A percentile compares a stretch with the other conserved stretches of the same genome.
phyloP scores from a whole-genome alignment of 2,113 vertebrate genomes.

The Trematomus loennbergii region DNA sequence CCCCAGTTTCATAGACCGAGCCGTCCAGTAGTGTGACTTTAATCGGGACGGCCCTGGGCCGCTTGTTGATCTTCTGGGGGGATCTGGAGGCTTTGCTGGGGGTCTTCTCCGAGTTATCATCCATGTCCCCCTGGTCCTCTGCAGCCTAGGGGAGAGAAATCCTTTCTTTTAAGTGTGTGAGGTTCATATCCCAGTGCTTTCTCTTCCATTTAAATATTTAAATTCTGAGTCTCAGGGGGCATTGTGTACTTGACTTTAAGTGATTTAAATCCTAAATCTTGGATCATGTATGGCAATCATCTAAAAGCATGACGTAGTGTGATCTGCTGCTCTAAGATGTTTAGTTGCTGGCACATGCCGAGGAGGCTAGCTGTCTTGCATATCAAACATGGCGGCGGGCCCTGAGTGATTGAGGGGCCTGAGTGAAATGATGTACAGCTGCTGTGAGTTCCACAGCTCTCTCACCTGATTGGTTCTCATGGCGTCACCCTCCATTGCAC shows the following conservation, averaged over 20 bases:
- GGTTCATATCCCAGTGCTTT: constrained; percentile 8
- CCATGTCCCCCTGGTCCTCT: constrained; percentile 89
- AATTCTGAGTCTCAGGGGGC: constrained; percentile 7
- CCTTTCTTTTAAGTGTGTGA: constrained; percentile 36
- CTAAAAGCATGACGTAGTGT: constrained; percentile 32
- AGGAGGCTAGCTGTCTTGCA: constrained; percentile 58
- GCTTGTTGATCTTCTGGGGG: constrained; percentile 92
- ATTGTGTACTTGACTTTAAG: constrained; percentile 26
- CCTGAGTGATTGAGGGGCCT: constrained; percentile 64
- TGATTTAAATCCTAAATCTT: constrained; percentile 40
- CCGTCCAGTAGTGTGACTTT: constrained; percentile 94
- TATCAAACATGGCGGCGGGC: constrained; percentile 67
- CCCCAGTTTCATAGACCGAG: constrained; percentile 91
- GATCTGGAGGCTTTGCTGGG: constrained; percentile 97
- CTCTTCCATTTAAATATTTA: constrained; percentile 14
- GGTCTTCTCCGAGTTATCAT: constrained; percentile 94
- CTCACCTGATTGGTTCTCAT: constrained; percentile 81
- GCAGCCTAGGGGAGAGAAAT: constrained; percentile 73
- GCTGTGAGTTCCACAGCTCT: constrained; percentile 49
- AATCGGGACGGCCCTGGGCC: constrained; percentile 92
- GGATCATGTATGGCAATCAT: constrained; percentile 40
- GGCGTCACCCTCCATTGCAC: constrained; percentile 80
- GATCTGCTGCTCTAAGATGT: constrained; percentile 44
- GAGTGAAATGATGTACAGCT: constrained; percentile 68
- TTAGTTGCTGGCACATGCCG: constrained; percentile 51